phyloP scores from a whole-genome alignment of 2,888 invertebrate species.

The Meteorus cinctellus region DNA sequence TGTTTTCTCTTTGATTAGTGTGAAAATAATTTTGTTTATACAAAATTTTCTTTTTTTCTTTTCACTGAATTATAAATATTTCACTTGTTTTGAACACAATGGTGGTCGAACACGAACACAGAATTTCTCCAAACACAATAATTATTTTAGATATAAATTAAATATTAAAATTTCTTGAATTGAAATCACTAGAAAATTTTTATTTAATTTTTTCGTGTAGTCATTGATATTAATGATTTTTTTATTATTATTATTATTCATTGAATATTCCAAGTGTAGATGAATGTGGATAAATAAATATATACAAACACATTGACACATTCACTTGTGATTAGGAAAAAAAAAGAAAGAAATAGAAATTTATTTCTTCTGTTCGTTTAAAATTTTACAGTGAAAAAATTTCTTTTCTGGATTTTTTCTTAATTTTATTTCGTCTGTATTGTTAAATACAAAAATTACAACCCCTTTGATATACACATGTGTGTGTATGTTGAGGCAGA shows the following conservation, averaged over 20 bases:
- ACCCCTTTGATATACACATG: conserved; percentile 18
- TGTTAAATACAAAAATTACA: conserved; percentile 4
- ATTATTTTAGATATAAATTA: neutral
- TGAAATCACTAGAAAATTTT: neutral
- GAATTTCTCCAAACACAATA: conserved; percentile 21
- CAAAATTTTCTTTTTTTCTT: neutral
- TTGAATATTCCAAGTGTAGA: conserved; percentile 1
- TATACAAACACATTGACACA: conserved; percentile 44
- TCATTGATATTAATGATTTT: neutral
- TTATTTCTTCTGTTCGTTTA: conserved; percentile 8
- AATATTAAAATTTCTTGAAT: neutral
- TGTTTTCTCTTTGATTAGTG: neutral
- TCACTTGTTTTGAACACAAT: conserved; percentile 22
- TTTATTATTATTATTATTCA: neutral
- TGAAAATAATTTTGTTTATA: neutral
- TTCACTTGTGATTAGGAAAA: conserved; percentile 40
- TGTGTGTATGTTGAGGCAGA: conserved; percentile 6
- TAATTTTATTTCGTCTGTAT: neutral
- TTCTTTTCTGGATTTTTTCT: too few relatives aligned
- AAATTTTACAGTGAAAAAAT: neutral
- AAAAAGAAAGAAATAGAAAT: neutral
- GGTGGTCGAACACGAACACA: conserved; percentile 29
- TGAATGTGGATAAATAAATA: conserved; percentile 23
- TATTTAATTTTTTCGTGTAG: neutral
- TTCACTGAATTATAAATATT: neutral